Conservation (phyloP, 2,113 vertebrate genomes). For the Triplophysa dalaica region DNA sequence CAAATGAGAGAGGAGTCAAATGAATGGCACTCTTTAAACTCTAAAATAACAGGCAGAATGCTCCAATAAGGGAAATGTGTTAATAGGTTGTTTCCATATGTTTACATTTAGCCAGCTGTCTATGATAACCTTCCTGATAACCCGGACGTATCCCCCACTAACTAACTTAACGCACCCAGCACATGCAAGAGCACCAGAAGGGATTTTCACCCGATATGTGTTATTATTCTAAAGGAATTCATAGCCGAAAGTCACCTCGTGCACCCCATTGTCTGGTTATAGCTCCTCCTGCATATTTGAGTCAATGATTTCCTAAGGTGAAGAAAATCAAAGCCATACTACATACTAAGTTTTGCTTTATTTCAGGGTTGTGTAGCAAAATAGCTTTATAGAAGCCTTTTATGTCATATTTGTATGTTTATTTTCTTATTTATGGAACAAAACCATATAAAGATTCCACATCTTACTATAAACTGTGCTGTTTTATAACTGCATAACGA, state of each 20-base stretch:
- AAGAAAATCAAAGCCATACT: background rate
- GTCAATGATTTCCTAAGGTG: slow-evolving; percentile 17
- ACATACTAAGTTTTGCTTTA: background rate
- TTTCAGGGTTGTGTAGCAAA: background rate
- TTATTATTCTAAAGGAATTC: slow-evolving; percentile 24
- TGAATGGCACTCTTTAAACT: background rate
- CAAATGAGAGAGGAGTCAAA: background rate
- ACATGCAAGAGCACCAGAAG: background rate
- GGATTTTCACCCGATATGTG: background rate
- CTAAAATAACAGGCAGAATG: slow-evolving; percentile 40
- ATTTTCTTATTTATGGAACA: too few species aligned
- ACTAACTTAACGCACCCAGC: background rate
- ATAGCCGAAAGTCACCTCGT: background rate
- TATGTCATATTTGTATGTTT: too few species aligned
- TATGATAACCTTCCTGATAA: slow-evolving; percentile 60
- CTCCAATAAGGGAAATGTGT: slow-evolving; percentile 54
- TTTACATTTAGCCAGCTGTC: slow-evolving; percentile 45
- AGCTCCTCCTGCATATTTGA: background rate
- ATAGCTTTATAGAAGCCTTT: too few species aligned
- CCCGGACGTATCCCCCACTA: slow-evolving; percentile 20
- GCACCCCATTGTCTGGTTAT: slow-evolving; percentile 8
- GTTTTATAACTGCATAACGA: too few species aligned
- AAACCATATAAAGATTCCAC: too few species aligned
- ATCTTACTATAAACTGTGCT: too few species aligned
- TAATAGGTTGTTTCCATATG: slow-evolving; percentile 57